Base-by-base conservation (phyloP, 1,140 invertebrate species). In the Drosophila tropicalis region DNA sequence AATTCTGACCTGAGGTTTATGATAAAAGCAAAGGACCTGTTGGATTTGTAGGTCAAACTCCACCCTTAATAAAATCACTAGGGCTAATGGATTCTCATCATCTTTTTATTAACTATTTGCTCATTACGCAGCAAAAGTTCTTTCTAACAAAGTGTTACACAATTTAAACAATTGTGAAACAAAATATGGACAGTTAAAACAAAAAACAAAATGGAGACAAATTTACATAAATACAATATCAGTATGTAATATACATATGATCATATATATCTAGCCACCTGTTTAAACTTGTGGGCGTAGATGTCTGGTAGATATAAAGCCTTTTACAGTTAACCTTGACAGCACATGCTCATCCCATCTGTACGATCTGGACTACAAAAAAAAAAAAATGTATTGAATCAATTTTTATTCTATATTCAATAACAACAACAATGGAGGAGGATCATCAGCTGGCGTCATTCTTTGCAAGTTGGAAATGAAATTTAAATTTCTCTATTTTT, bases 381-480 rank as follows among this genome's bases (percentile, higher is more conserved):
- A 22, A 22, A 22, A 22, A 22, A 22, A 25, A 25, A 25, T 25
- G 25, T 13, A 29, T 63, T 63, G 34, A 58, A 58, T 17, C 32
- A 60, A 75, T 51, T 58, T 75, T 75, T 15, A 19, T 72, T 76
- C 15, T 75, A 25, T 47, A 22, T 39, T 5, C 44, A 47, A 19
- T 17, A 34, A 22, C 19, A 44, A 62, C 63, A 51, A 57, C 36
- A 17, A 56, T 67, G 60, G 72, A 67, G 56, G 56, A 39, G 5
- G 47, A 56, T 58, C 56, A 17, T 13, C 55, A 68, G 62, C 71
- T 76, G 72, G 75, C 73, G 73, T 76, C 73, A 76, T 76, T 76
- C 60, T 39, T n/a, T 40, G 29, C 62, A 70, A 64, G 72, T 75
- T 34, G 58, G 62, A 74, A 71, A 75, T 29, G 5, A 68, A 76